Conservation (phyloP, 2,888 invertebrate species). For the Lepetodrilus schrolli region DNA sequence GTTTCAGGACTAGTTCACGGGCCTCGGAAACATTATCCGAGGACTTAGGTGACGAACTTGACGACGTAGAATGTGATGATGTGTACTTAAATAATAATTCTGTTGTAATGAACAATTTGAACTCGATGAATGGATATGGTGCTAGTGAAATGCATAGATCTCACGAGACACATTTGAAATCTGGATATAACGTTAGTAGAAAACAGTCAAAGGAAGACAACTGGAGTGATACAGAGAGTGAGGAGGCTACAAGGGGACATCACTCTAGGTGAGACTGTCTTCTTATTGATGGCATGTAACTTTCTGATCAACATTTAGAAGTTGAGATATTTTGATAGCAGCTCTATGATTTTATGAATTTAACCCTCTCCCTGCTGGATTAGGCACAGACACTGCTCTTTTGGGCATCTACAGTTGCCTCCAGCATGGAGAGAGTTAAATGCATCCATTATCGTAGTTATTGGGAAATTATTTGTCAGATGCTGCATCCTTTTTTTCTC, state of each 20-base stretch:
- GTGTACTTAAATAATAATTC: not conserved
- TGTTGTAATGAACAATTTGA: not conserved
- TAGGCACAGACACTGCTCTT: too few species aligned
- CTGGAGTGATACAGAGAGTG: slow-evolving; percentile 39
- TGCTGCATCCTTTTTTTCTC: too few species aligned
- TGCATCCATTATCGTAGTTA: too few species aligned
- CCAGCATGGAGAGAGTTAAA: too few species aligned
- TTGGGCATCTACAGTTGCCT: too few species aligned
- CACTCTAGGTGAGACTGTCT: slow-evolving; percentile 27
- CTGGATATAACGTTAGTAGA: not conserved
- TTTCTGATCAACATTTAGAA: too few species aligned
- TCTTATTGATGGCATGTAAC: not conserved
- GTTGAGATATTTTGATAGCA: too few species aligned
- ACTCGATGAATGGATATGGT: not conserved
- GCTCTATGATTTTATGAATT: too few species aligned
- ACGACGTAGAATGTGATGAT: slow-evolving; percentile 56
- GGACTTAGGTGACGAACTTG: slow-evolving; percentile 29
- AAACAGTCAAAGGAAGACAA: not conserved
- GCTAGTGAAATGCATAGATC: not conserved
- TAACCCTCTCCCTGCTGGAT: too few species aligned
- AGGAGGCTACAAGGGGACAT: slow-evolving; percentile 29
- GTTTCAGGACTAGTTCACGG: slow-evolving; percentile 11
- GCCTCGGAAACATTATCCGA: slow-evolving; percentile 34
- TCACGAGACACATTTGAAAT: not conserved
- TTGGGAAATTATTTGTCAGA: too few species aligned